Base-by-base conservation (phyloP, 2,888 invertebrate species). In the Ligdia adustata region DNA sequence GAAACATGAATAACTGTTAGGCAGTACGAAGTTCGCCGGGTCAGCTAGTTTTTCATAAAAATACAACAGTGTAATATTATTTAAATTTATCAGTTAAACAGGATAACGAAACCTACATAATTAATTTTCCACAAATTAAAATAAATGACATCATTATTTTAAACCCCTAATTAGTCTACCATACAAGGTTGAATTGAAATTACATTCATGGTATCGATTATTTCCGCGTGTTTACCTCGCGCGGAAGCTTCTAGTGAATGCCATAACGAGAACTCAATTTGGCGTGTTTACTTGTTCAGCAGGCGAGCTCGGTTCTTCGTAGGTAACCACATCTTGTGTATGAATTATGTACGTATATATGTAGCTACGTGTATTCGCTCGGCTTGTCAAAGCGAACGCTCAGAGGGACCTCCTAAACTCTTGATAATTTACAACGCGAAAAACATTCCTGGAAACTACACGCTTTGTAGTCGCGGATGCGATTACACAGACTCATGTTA, bases 351-450 rank as follows among this genome's bases (percentile, higher is more conserved):
- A 16, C 6, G 2, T 33, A 24, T 9, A 18, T 24, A 14, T 15
- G 43, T 43, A 3, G 2, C 29, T 22, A 13, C 16, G 37, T 26
- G 7, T 9, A 27, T 18, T 33, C 46, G 46, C 40, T 29, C 16
- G 16, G 28, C 33, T 48, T 38, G 48, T 43, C 48, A 49, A 42
- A 49, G 48, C 20, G 27, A 20, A 12, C 20, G 12, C 31, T 3
- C 29, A 16, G 11, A 28, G 35, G 45, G 20, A 5, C 27, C 12
- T 29, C 39, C 16, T 37, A 32, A 31, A 37, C 41, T 35, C 18
- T 35, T 26, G n/a, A 41, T 37, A 26, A 37, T 41, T 37, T 27
- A 33, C 38, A 33, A 20, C 27, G 11, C 6, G 34, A 27, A 35
- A 41, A 47, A 31, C 12, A 20, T 32, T 32, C 14, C 20, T 47